Evolutionary conservation across 2,888 invertebrate species (phyloP).

Genomic region (Conus canariensis): DNA sequence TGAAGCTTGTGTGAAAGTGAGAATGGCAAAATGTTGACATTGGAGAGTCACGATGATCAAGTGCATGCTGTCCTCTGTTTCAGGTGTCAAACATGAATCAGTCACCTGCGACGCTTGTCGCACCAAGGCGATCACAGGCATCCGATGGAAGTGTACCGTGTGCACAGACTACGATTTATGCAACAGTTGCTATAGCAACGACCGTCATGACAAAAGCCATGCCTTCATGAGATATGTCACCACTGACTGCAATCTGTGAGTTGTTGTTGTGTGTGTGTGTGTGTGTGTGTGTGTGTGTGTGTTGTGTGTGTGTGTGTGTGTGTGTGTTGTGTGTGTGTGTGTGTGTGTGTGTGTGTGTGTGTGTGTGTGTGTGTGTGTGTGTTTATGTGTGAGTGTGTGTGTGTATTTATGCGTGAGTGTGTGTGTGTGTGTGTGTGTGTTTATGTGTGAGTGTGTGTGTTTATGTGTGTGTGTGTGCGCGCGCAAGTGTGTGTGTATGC

Average conservation of each 20-base stretch:
- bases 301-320: too few species aligned
- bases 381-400: too few species aligned
- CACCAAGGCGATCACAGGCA: slow-evolving; percentile 24
- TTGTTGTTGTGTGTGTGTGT: neutral
- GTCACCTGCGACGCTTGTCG: slow-evolving; percentile 42
- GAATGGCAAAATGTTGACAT: too few species aligned
- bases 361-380: neutral
- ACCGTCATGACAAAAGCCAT: slow-evolving; percentile 37
- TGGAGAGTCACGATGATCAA: too few species aligned
- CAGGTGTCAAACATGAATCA: slow-evolving; percentile 26
- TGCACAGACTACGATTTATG: slow-evolving; percentile 41
- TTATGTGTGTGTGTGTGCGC: too few species aligned
- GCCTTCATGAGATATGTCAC: slow-evolving; percentile 36
- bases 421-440: too few species aligned
- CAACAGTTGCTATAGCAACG: slow-evolving; percentile 16
- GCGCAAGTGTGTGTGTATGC: neutral
- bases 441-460: too few species aligned
- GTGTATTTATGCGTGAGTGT: too few species aligned
- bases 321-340: too few species aligned
- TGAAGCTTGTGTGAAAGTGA: too few species aligned
- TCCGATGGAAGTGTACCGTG: slow-evolving; percentile 40
- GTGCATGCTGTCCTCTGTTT: neutral
- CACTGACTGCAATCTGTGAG: slow-evolving; percentile 36
- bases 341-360: neutral
- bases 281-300: too few species aligned